Evolutionary conservation across 35 echinoderm and acorn worm genomes (phyloP), one percentile per base, ranked within the genome.

Genomic region (Patiria miniata): DNA sequence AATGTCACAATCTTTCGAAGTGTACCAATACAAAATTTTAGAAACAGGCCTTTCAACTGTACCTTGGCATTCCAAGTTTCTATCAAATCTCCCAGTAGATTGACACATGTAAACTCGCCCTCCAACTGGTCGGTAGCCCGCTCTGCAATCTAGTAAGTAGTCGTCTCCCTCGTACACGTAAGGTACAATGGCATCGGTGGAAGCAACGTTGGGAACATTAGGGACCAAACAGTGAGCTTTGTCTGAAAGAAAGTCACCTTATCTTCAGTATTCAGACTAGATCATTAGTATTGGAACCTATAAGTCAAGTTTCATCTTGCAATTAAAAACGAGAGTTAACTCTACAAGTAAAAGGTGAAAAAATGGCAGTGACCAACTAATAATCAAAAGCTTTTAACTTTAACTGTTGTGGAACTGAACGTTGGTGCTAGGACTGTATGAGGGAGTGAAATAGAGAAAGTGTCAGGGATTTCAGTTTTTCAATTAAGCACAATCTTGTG

Each of bases 241-340:
- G 6, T 30, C 65, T 73, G 65, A 32, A 73, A 73, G 60, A 60
- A 60, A 60, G n/a, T n/a, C n/a, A n/a, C n/a, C n/a, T n/a, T n/a
- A n/a, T n/a, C 8, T n/a, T n/a, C 17, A 60, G 8, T 26, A 60
- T n/a, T 60, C 57, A 60, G 8, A 14, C 10, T 60, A n/a, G 0
- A 60, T 60, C 57, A 60, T 60, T 60, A n/a, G n/a, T 60, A 18
- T 60, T 21, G 28, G 28, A 14, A 60, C 10, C 21, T 60, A n/a
- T 26, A n/a, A 26, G 14, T 5, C 19, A 60, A n/a, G 8, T 60
- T 5, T 60, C 28, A 60, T 60, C 19, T 0, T 59, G 17, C n/a
- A n/a, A 59, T 59, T 23, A 19, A 59, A 5, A 17, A 26, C 15
- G 28, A 26, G 12, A 60, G 28, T 5, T 5, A 60, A 21, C 6